Evolutionary conservation across 1,140 invertebrate genomes (phyloP).

Genomic region (Neocloeon triangulifer): DNA sequence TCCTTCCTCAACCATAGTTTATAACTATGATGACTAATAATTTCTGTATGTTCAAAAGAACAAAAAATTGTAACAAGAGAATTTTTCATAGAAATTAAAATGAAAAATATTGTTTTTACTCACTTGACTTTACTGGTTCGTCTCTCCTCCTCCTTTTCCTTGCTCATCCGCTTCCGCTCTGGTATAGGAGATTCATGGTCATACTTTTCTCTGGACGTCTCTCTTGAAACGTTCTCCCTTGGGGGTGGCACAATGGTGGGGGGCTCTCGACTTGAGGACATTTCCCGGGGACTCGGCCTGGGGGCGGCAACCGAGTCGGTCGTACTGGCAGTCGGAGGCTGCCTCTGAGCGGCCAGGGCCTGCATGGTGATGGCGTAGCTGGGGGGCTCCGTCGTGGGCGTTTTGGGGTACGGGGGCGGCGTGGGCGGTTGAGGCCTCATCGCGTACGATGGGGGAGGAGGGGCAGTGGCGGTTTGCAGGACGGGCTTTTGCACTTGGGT

Average conservation of each 20-base stretch:
- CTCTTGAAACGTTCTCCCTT: background rate
- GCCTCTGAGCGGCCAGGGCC: slow-evolving; percentile 43
- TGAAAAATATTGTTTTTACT: slow-evolving; percentile 12
- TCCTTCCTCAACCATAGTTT: no score
- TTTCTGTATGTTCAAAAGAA: no score
- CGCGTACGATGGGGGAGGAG: slow-evolving; percentile 59
- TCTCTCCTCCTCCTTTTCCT: slow-evolving; percentile 81
- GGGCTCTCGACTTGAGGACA: no score
- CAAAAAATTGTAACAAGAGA: slow-evolving; percentile 20
- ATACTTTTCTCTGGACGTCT: slow-evolving; percentile 31
- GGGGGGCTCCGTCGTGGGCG: slow-evolving; percentile 65
- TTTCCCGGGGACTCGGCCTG: slow-evolving; percentile 15
- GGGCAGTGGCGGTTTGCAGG: slow-evolving; percentile 78
- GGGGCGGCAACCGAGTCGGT: slow-evolving; percentile 23
- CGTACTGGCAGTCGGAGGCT: slow-evolving; percentile 10
- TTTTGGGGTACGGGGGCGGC: slow-evolving; percentile 18
- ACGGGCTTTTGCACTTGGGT: slow-evolving; percentile 86
- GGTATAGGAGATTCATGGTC: slow-evolving; percentile 88
- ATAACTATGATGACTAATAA: no score
- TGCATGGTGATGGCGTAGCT: slow-evolving; percentile 84
- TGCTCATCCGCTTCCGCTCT: slow-evolving; percentile 73
- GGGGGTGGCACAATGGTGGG: slow-evolving; percentile 1
- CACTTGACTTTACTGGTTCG: slow-evolving; percentile 58
- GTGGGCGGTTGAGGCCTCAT: slow-evolving; percentile 41
- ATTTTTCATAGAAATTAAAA: background rate